Percentiles rank a stretch among this genome's conserved stretches.
Conservation (phyloP, 2,113 vertebrate genomes). For the Peromyscus polionotus region DNA sequence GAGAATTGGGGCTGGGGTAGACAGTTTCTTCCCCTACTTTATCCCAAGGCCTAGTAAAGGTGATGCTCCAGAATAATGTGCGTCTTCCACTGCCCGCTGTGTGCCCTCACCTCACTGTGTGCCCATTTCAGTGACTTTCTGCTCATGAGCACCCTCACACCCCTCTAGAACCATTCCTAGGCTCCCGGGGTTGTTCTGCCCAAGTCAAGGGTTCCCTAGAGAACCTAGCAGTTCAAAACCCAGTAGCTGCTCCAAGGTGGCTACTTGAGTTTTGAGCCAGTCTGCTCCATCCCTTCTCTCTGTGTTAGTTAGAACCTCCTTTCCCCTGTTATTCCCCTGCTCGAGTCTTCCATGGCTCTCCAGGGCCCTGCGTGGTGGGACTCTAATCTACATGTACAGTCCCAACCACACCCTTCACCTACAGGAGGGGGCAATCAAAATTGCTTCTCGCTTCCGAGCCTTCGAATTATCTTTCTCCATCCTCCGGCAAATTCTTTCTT, state of each 20-base stretch:
- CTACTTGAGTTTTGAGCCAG: not conserved
- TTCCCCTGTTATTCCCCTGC: not conserved
- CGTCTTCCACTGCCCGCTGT: not conserved
- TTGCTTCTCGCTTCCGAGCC: not conserved
- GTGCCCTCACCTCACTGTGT: not conserved
- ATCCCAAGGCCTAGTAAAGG: not conserved
- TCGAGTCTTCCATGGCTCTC: not conserved
- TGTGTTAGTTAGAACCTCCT: not conserved
- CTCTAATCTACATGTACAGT: not conserved
- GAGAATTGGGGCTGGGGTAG: not conserved
- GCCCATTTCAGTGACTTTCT: not conserved
- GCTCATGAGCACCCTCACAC: accelerated
- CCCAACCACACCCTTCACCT: not conserved
- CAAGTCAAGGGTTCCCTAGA: not conserved
- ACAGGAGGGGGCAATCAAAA: not conserved
- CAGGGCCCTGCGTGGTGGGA: not conserved
- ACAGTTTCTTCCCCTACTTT: not conserved
- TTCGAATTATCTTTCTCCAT: not conserved
- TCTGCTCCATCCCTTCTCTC: not conserved
- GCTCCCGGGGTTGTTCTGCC: not conserved
- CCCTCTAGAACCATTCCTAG: not conserved
- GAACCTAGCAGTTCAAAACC: not conserved
- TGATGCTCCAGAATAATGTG: not conserved
- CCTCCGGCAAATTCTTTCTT: not conserved
- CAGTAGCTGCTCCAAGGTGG: not conserved